These are phyloP conservation scores for Callimorpha dominula DNA, from an alignment of 2,888 invertebrate genomes.

Conservation along the genomic window DNA sequence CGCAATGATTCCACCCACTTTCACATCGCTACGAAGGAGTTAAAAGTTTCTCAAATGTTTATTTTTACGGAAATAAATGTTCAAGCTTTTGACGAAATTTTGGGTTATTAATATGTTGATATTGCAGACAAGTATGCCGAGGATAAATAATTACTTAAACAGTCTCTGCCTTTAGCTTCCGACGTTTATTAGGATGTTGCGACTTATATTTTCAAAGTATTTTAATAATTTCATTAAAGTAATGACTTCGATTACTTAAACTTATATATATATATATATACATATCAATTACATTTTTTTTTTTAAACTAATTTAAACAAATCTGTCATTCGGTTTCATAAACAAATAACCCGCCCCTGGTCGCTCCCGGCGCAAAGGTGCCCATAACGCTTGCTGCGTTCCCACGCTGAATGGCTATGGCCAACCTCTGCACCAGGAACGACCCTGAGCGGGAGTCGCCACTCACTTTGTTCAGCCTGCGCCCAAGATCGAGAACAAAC, in stretches of 20 bases:
- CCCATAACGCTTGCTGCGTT: too few species aligned
- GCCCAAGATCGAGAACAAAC: too few species aligned
- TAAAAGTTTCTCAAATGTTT: slow-evolving; percentile 32
- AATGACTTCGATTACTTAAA: not conserved
- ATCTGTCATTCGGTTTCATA: too few species aligned
- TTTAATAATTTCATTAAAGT: not conserved
- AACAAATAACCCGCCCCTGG: too few species aligned
- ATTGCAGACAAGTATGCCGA: slow-evolving; percentile 22
- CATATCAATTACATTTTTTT: too few species aligned
- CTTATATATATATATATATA: too few species aligned
- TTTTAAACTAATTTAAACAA: too few species aligned
- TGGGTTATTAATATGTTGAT: slow-evolving; percentile 24
- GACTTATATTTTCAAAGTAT: not conserved
- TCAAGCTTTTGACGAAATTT: slow-evolving; percentile 32
- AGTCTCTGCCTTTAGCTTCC: slow-evolving; percentile 16
- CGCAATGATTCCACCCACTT: slow-evolving; percentile 22
- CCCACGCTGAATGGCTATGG: too few species aligned
- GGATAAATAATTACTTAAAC: slow-evolving; percentile 33
- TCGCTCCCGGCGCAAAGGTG: too few species aligned
- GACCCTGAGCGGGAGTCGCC: too few species aligned
- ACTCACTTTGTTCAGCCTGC: too few species aligned
- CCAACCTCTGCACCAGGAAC: too few species aligned
- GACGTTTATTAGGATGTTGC: slow-evolving; percentile 7
- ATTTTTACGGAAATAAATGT: slow-evolving; percentile 28
- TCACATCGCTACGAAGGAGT: slow-evolving; percentile 13